Evolutionary conservation across 2,888 invertebrate genomes (phyloP), one percentile per base, ranked within the genome.

Genomic region (Cremastinae sp.): DNA sequence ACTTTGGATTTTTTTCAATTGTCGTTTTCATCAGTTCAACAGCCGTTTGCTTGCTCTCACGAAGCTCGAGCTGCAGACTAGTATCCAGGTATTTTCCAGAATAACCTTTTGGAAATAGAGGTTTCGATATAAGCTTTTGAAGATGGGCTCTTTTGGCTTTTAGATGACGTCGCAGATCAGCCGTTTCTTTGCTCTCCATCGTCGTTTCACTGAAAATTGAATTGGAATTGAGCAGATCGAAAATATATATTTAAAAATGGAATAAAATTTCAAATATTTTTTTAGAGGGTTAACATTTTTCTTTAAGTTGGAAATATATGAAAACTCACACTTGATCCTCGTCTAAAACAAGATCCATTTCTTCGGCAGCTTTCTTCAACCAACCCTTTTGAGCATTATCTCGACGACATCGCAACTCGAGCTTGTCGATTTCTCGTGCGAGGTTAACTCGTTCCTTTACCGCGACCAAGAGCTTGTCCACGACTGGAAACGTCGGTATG

Each of bases 301-400:
- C 16, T n/a, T n/a, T n/a, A n/a, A n/a, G n/a, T 22, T 3, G 8
- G 10, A 35, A 16, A 55, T 41, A 53, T 2, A 7, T 61, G 62
- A 59, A 45, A 37, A 72, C 82, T 83, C 78, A 89, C 88, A 85
- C 78, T 81, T 91, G 89, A 75, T 93, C 94, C 43, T 96, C 95
- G 83, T 97, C 97, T 1, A 98, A 90, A 74, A 98, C 93, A 83
- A 98, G 95, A 89, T 98, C 98, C 94, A 97, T 96, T 80, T 98
- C 97, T 79, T 94, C 92, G 0, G 97, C 96, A 0, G 95, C 95
- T 86, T 95, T 95, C 81, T 95, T 93, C 85, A 96, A 91, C 98
- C 98, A 99, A 18, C 95, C 95, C 79, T 92, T 92, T 82, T 96
- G 93, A 8, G 93, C 92, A 82, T 93, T 93, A 0, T 92, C 90